Evolutionary conservation across 1,140 invertebrate genomes (phyloP), one percentile per base, ranked within the genome.

Genomic region (Prorops nasuta): DNA sequence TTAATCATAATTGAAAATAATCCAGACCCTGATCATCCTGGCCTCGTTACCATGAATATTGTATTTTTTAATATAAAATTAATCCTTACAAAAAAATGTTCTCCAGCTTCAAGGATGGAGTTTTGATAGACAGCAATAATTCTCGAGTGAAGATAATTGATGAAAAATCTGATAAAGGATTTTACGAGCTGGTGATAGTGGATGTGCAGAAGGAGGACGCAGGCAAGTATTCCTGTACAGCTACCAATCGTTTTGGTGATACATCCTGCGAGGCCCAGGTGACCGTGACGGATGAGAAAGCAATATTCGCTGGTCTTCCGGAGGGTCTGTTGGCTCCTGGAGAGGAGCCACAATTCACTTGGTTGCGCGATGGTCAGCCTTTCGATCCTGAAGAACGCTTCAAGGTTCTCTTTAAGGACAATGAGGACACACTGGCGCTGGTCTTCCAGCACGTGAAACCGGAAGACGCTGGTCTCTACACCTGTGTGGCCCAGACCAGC

Each of bases 371-470:
- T 74, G 95, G 94, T 1, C 80, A 86, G 50, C 83, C 88, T 8
- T 94, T 96, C 64, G 90, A 94, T 66, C 91, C 94, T 3, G 91
- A 93, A 66, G 93, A 96, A 65, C 84, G 93, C 44, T 96, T 96
- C 70, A 95, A 97, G 74, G 92, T 98, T 14, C 76, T 95, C 7
- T 89, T 95, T 64, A 89, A 91, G 55, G 91, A 95, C 58, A 91
- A 95, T 56, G 93, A 96, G 64, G 94, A 96, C 63, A 95, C 90
- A 0, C 77, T 96, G 37, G 91, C 90, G 15, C 75, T 98, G 9
- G 89, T 96, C 0, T 96, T 98, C 74, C 91, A 95, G 64, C 91
- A 96, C 62, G 93, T 96, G 0, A 91, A 86, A 64, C 91, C 91
- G 0, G 92, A 95, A 67, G 93, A 97, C 72, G 92, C 92, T 18